A percentile compares a stretch with the other conserved stretches of the same genome.
phyloP scores from a whole-genome alignment of 2,797 vertebrate species.

The Cossypha heuglini region DNA sequence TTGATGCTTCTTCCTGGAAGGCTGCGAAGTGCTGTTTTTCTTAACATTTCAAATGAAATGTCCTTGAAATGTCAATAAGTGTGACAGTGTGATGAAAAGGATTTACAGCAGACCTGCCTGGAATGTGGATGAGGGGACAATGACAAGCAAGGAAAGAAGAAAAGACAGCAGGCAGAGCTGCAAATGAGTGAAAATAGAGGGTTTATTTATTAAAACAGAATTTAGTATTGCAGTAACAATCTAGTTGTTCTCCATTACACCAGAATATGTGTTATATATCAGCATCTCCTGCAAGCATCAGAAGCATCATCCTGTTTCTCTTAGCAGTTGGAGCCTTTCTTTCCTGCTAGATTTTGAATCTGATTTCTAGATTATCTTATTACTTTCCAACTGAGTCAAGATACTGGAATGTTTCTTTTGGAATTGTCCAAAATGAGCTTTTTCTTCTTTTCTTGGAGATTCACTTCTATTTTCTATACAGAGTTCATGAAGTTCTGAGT shows the following conservation, averaged over 20 bases:
- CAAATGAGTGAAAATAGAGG: background rate
- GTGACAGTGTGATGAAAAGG: background rate
- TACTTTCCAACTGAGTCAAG: conserved; percentile 24
- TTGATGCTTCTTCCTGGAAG: background rate
- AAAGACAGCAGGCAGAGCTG: background rate
- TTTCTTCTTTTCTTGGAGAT: conserved; percentile 1
- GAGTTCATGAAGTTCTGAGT: background rate
- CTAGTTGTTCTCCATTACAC: background rate
- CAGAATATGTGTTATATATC: background rate
- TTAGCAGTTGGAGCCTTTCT: background rate
- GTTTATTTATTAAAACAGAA: background rate
- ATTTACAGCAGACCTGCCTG: conserved; percentile 9
- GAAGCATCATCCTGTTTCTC: background rate
- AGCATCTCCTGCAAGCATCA: background rate
- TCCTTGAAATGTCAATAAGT: conserved; percentile 8
- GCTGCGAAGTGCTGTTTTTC: background rate
- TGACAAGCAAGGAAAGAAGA: background rate
- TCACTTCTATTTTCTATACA: background rate
- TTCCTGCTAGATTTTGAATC: background rate
- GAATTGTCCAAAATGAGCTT: background rate
- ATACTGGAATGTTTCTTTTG: conserved; percentile 49
- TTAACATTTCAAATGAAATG: background rate
- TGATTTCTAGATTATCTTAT: conserved; percentile 40
- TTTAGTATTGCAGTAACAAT: background rate
- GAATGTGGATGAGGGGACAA: background rate